Conservation (phyloP, 2,113 vertebrate species). For the Dromas ardeola region DNA sequence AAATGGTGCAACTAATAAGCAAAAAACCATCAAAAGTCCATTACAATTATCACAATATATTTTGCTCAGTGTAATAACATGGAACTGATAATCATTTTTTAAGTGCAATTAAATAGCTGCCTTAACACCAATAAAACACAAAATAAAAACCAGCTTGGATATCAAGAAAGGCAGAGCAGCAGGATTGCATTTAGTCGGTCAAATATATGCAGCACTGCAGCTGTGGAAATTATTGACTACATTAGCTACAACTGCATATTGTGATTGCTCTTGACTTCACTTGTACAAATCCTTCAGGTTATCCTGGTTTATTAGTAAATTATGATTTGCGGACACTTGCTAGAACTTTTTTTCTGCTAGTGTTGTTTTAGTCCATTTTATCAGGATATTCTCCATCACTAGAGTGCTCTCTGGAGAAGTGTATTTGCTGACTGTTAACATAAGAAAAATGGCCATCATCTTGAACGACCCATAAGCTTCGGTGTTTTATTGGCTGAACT, state of each 20-base stretch:
- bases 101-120: neutral
- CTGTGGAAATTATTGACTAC: neutral
- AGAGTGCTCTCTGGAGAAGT: neutral
- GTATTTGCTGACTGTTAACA: constrained; percentile 1
- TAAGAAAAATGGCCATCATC: neutral
- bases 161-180: neutral
- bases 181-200: neutral
- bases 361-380: neutral
- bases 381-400: neutral
- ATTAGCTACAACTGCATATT: neutral
- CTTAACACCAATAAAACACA: neutral
- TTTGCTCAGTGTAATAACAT: constrained; percentile 1
- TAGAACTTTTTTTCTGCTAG: neutral
- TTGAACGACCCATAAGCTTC: neutral
- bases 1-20: constrained; percentile 15
- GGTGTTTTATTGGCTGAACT: neutral
- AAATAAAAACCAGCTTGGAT: neutral
- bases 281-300: neutral
- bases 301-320: neutral
- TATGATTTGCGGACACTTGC: neutral
- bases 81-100: constrained; percentile 5
- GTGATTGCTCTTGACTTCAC: neutral
- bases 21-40: constrained; percentile 20
- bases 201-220: neutral
- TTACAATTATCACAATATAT: constrained; percentile 28